Evolutionary conservation across 1,140 invertebrate genomes (phyloP), one percentile per base, ranked within the genome.

Genomic region (Aphelenchoides fujianensis): DNA sequence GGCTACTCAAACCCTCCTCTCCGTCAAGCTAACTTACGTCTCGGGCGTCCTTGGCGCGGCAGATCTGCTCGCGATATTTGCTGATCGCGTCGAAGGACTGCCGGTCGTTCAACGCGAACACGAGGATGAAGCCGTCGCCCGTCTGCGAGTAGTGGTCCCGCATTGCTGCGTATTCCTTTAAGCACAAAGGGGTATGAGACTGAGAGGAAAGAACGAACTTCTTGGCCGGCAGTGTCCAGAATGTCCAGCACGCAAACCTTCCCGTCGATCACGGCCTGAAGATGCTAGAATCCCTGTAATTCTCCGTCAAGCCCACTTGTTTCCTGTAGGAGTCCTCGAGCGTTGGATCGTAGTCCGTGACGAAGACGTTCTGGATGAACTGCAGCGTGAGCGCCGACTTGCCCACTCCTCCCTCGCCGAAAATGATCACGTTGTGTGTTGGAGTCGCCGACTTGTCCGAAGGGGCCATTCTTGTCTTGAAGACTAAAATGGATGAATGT

Each of bases 31-130:
- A 2, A 59, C 95, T 95, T 71, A 98, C 94, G 87, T 98, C 95
- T 85, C 98, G 95, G 3, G 94, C 93, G 88, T 98, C 96, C 89
- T 98, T 98, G 9, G 98, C 95, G 82, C 96, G 88, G 86, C 95
- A 94, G 77, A 88, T 87, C 88, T 98, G 95, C 89, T 98, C 94
- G 74, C 95, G 89, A 85, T 97, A 98, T 77, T 93, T 94, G 77
- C 92, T 91, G 79, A 92, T 92, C 81, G 92, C 95, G 87, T 98
- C 94, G 87, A 98, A 98, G 84, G 95, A 97, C 88, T 98, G 97
- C 57, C 91, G 91, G 87, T 95, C 96, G 87, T 98, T 98, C 59
- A 98, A 93, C 78, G 96, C 95, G 89, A 98, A 98, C 2, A 68
- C 66, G 48, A 68, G 66, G 2, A 68, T n/a, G 34, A 68, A 68